Conservation (phyloP, 2,797 vertebrate genomes). For the Artibeus jamaicensis region DNA sequence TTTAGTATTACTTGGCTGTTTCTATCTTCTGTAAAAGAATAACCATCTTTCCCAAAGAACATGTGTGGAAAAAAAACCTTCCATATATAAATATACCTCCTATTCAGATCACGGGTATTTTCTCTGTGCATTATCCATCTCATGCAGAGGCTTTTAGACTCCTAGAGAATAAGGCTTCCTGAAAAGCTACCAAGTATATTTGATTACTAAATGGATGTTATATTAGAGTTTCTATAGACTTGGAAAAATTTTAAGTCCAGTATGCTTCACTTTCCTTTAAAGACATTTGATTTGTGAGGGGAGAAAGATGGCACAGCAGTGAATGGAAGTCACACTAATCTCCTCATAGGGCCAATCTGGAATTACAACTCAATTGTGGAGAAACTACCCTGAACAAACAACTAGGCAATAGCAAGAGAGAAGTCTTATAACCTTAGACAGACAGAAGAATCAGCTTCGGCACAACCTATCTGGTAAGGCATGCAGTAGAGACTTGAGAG, state of each 20-base stretch:
- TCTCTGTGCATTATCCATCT: not conserved
- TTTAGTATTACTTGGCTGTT: not conserved
- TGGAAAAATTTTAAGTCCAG: not conserved
- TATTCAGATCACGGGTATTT: not conserved
- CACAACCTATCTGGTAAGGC: too few species aligned
- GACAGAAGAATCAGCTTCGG: too few species aligned
- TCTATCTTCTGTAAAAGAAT: not conserved
- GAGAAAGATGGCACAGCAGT: too few species aligned
- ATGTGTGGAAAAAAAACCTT: not conserved
- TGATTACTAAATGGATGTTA: not conserved
- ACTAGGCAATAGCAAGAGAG: too few species aligned
- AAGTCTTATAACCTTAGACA: too few species aligned
- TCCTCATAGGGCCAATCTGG: too few species aligned
- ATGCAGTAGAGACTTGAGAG: too few species aligned
- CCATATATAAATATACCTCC: not conserved
- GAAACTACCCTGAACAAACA: too few species aligned
- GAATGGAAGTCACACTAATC: too few species aligned
- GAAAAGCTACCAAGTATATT: not conserved
- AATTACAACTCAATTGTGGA: too few species aligned
- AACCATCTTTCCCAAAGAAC: not conserved
- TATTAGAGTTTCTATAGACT: not conserved
- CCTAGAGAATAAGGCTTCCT: not conserved
- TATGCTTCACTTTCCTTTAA: not conserved
- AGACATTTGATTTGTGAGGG: not conserved
- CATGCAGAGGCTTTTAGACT: not conserved